phyloP scores from a whole-genome alignment of 2,113 vertebrate genomes.

The Axis porcinus region DNA sequence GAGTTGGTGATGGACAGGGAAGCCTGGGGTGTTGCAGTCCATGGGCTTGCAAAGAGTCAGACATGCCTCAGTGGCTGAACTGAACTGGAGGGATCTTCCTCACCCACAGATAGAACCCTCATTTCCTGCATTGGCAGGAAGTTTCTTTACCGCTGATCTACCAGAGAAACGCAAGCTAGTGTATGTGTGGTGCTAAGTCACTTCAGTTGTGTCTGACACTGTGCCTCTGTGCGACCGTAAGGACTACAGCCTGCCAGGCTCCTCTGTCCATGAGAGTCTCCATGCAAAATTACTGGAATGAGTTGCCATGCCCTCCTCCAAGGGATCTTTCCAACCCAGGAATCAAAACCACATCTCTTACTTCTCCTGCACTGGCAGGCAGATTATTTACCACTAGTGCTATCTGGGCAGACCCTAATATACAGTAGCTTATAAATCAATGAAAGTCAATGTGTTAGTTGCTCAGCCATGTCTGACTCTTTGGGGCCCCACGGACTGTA shows the following conservation, averaged over 20 bases:
- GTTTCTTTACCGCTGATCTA: neutral
- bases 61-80: neutral
- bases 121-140: neutral
- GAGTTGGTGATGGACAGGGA: neutral
- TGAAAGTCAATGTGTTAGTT: neutral
- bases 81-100: neutral
- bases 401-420: neutral
- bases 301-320: neutral
- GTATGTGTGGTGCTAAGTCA: neutral
- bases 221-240: neutral
- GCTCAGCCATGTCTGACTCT: neutral
- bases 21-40: neutral
- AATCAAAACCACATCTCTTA: neutral
- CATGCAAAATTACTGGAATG: neutral
- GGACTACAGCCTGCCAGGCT: neutral
- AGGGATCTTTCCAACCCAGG: neutral
- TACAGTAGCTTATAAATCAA: neutral
- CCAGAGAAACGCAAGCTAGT: neutral
- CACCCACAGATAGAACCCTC: rapidly evolving
- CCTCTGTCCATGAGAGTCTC: neutral
- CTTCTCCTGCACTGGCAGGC: neutral
- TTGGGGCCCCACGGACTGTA: neutral
- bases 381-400: neutral
- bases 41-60: neutral
- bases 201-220: neutral